Percentiles rank a stretch among this genome's conserved stretches.
Evolutionary conservation across 2,888 invertebrate genomes (phyloP).

Genomic region (Acleris emargana): DNA sequence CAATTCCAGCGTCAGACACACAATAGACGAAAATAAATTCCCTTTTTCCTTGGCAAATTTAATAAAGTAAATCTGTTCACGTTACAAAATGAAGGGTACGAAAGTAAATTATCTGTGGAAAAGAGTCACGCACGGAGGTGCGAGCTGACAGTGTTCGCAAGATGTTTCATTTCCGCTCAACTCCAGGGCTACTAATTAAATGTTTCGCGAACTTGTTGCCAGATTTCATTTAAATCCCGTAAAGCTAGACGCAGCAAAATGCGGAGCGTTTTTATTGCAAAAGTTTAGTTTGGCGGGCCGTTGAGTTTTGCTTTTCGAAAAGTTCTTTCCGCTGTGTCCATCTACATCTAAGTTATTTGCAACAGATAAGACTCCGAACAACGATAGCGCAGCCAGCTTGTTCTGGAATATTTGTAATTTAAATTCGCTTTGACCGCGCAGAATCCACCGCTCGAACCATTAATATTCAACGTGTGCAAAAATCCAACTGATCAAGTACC

Average conservation of each 20-base stretch:
- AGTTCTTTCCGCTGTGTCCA: slow-evolving; percentile 47
- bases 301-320: slow-evolving; percentile 50
- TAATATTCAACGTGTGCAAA: slow-evolving; percentile 36
- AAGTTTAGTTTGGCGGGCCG: slow-evolving; percentile 56
- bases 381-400: slow-evolving; percentile 20
- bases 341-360: slow-evolving; percentile 27
- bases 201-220: slow-evolving; percentile 66
- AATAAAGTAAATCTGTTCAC: slow-evolving; percentile 56
- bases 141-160: slow-evolving; percentile 48
- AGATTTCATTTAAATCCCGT: slow-evolving; percentile 69
- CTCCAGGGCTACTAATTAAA: slow-evolving; percentile 69
- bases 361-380: slow-evolving; percentile 23
- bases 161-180: slow-evolving; percentile 67
- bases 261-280: slow-evolving; percentile 62
- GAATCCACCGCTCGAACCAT: slow-evolving; percentile 22
- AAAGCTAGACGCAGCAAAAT: slow-evolving; percentile 62
- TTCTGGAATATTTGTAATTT: slow-evolving; percentile 31
- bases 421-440: slow-evolving; percentile 23
- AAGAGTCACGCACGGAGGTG: slow-evolving; percentile 55
- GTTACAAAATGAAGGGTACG: slow-evolving; percentile 40
- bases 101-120: slow-evolving; percentile 42
- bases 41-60: slow-evolving; percentile 50
- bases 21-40: slow-evolving; percentile 49
- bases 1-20: slow-evolving; percentile 24
- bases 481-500: slow-evolving; percentile 26